Conservation (phyloP, 2,888 invertebrate species). For the Pyrrhia umbra region DNA sequence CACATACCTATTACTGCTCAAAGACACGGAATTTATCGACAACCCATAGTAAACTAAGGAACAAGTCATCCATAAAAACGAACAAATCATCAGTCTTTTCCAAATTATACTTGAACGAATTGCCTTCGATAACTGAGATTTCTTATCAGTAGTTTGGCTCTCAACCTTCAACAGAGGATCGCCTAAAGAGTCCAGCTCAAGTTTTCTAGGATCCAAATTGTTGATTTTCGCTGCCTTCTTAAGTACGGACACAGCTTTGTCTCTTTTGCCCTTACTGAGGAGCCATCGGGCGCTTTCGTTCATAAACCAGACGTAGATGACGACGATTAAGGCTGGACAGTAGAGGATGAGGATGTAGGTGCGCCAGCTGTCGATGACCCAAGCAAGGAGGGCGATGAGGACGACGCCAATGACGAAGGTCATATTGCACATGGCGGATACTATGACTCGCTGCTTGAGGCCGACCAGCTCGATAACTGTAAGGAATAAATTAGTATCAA, state of each 20-base stretch:
- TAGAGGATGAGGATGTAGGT: constrained; percentile 92
- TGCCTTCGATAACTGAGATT: constrained; percentile 86
- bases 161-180: constrained; percentile 80
- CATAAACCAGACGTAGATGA: constrained; percentile 93
- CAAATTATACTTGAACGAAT: constrained; percentile 90
- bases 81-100: constrained; percentile 91
- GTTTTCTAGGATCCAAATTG: constrained; percentile 85
- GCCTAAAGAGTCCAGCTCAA: constrained; percentile 84
- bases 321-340: constrained; percentile 92
- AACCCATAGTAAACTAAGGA: constrained; percentile 95
- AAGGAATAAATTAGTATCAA: constrained; percentile 61
- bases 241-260: constrained; percentile 91
- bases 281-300: constrained; percentile 95
- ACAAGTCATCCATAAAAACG: constrained; percentile 94
- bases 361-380: constrained; percentile 93
- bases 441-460: constrained; percentile 93
- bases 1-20: constrained; percentile 93
- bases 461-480: constrained; percentile 95
- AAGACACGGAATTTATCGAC: constrained; percentile 93
- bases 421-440: constrained; percentile 93
- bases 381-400: constrained; percentile 93
- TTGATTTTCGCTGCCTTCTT: constrained; percentile 92
- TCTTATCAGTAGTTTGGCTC: constrained; percentile 77
- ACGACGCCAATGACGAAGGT: constrained; percentile 94
- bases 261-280: constrained; percentile 92